Evolutionary conservation across 2,888 invertebrate species (phyloP).

Genomic region (Pycnomerus fuliginosus): DNA sequence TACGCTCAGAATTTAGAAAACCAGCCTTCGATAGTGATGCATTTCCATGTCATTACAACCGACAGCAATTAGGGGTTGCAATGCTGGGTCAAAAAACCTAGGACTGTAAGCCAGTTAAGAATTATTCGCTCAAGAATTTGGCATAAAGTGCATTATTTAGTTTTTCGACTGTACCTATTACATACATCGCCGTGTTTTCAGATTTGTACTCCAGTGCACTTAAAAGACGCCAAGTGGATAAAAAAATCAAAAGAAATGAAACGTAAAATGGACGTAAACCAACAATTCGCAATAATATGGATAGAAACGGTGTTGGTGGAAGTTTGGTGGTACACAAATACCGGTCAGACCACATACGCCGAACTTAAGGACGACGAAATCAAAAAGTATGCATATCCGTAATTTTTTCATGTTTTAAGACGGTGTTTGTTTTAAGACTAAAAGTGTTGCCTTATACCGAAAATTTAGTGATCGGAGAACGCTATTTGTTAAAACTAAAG

Average conservation of each 20-base stretch:
- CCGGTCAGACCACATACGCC: slow-evolving; percentile 65
- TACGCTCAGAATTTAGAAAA: no score
- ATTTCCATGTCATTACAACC: no score
- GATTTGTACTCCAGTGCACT: slow-evolving; percentile 57
- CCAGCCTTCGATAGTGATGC: no score
- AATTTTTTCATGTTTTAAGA: slow-evolving; percentile 9
- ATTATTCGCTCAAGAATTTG: no score
- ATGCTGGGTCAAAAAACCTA: no score
- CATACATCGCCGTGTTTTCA: slow-evolving; percentile 40
- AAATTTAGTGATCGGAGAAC: slow-evolving; percentile 85
- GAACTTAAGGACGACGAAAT: slow-evolving; percentile 76
- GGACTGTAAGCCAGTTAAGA: no score
- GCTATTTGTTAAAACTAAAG: slow-evolving; percentile 78
- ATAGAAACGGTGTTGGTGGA: slow-evolving; percentile 79
- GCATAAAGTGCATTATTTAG: no score
- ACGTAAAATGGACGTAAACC: slow-evolving; percentile 44
- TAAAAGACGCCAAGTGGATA: slow-evolving; percentile 81
- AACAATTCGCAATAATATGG: slow-evolving; percentile 74
- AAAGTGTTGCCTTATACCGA: slow-evolving; percentile 66
- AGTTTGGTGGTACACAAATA: slow-evolving; percentile 76
- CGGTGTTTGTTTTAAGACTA: slow-evolving; percentile 62
- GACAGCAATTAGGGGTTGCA: no score
- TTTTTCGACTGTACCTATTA: no score
- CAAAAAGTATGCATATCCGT: slow-evolving; percentile 55
- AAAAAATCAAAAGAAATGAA: slow-evolving; percentile 75